Percentiles rank a stretch among this genome's conserved stretches.
Evolutionary conservation across 2,797 vertebrate species (phyloP).

Genomic region (Onychomys arenicola): DNA sequence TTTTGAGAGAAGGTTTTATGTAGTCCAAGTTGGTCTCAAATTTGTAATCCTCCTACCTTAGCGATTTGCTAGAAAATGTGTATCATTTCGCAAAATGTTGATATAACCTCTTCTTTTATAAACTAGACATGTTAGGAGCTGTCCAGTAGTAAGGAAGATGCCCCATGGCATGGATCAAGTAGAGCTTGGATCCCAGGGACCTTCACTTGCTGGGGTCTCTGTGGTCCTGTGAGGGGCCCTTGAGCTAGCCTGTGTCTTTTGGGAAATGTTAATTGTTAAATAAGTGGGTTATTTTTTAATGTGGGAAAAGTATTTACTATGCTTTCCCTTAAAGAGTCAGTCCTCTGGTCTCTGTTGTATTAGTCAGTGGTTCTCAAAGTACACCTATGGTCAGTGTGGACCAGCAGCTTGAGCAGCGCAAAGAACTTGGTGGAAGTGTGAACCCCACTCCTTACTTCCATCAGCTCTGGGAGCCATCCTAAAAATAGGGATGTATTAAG

Average conservation of each 20-base stretch:
- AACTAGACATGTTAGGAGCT: not conserved
- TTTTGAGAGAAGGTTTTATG: not conserved
- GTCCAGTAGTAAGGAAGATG: rapidly evolving
- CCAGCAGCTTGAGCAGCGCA: not conserved
- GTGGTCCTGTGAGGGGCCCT: no score
- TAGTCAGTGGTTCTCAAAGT: not conserved
- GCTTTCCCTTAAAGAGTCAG: not conserved
- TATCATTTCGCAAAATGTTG: not conserved
- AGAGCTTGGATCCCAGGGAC: no score
- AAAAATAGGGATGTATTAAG: not conserved
- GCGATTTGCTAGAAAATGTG: not conserved
- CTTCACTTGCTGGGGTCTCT: not conserved
- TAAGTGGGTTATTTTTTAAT: not conserved
- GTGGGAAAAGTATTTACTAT: not conserved
- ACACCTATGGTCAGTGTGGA: not conserved
- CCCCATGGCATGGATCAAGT: no score
- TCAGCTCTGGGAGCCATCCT: not conserved
- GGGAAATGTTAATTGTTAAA: not conserved
- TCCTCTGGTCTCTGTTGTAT: not conserved
- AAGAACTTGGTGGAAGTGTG: not conserved
- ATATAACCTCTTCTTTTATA: not conserved
- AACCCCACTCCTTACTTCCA: rapidly evolving
- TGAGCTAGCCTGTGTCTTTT: no score
- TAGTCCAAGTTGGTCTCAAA: not conserved
- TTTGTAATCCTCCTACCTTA: not conserved